Conservation (phyloP, 2,888 invertebrate genomes). For the Choristoneura rosaceana region DNA sequence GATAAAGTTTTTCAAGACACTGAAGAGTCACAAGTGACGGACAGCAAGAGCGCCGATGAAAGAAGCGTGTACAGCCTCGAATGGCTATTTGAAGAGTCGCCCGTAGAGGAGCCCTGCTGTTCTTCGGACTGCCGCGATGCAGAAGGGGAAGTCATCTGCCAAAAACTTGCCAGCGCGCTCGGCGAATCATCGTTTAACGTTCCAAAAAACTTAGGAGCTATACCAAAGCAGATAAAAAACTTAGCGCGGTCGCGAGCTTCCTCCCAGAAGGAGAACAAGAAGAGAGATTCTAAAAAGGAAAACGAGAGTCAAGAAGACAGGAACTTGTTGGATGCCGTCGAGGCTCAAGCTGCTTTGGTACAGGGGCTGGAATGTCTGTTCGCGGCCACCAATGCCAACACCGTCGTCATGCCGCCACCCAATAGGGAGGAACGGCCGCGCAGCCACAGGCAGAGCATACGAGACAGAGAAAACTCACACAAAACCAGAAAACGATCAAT, state of each 20-base stretch:
- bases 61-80: slow-evolving; percentile 78
- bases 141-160: slow-evolving; percentile 65
- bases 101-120: slow-evolving; percentile 48
- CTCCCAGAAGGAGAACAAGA: slow-evolving; percentile 85
- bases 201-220: slow-evolving; percentile 89
- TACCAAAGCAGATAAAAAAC: slow-evolving; percentile 88
- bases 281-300: slow-evolving; percentile 78
- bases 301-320: slow-evolving; percentile 78
- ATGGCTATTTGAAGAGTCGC: slow-evolving; percentile 79
- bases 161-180: slow-evolving; percentile 69
- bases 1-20: slow-evolving; percentile 62
- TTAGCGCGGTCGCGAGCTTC: slow-evolving; percentile 84
- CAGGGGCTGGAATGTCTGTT: slow-evolving; percentile 83
- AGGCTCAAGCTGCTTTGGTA: slow-evolving; percentile 85
- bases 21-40: slow-evolving; percentile 71
- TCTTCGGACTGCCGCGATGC: slow-evolving; percentile 12
- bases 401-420: slow-evolving; percentile 78
- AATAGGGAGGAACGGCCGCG: slow-evolving; percentile 74
- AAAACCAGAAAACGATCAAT: slow-evolving; percentile 82
- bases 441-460: slow-evolving; percentile 71
- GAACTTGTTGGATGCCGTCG: slow-evolving; percentile 77
- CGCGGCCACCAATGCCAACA: slow-evolving; percentile 80
- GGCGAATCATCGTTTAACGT: slow-evolving; percentile 79
- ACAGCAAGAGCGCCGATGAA: slow-evolving; percentile 76
- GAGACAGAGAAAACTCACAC: slow-evolving; percentile 75